Base-by-base conservation (phyloP, 2,113 vertebrate genomes). In the Nestor notabilis region DNA sequence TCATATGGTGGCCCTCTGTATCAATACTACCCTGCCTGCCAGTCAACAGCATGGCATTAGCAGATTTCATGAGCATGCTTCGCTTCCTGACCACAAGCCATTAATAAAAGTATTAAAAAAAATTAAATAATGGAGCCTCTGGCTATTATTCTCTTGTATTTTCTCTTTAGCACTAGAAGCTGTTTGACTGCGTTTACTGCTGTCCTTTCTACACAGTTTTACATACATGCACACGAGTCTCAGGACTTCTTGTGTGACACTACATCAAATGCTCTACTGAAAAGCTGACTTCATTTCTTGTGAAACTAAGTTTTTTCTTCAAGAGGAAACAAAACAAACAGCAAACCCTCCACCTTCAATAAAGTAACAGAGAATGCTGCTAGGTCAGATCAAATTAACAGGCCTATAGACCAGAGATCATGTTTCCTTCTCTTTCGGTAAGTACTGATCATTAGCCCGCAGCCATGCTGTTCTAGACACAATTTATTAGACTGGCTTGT, bases 351-450 rank as follows among this genome's bases (percentile, higher is more conserved):
- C 27, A 75, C 47, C 61, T 82, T 75, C 5, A 4, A 78, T 39
- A 60, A 82, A 82, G 69, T 29, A 79, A 60, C 25, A 70, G 52
- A 63, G 60, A 89, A 92, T 75, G 55, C 77, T 81, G 50, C 33
- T 9, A 91, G 65, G 80, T 60, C 33, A 95, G 93, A 95, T 96
- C 94, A 91, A 91, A 96, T 95, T 60, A 91, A 85, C 89, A 95
- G n/a, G 47, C 64, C 91, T 87, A 41, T 28, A 91, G 74, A 68
- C 37, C 11, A 11, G 1, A 87, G 84, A 97, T 96, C 91, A 87
- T 1, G 1, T 97, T 96, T 96, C 96, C 77, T 56, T 35, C 83
- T 72, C 78, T 23, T 76, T 63, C 29, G 5, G 87, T 96, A 97
- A 93, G 89, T 70, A 97, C 93, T 28, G 87, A 33, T 96, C 84